Conservation (phyloP, 2,797 vertebrate species). For the Furcifer pardalis region DNA sequence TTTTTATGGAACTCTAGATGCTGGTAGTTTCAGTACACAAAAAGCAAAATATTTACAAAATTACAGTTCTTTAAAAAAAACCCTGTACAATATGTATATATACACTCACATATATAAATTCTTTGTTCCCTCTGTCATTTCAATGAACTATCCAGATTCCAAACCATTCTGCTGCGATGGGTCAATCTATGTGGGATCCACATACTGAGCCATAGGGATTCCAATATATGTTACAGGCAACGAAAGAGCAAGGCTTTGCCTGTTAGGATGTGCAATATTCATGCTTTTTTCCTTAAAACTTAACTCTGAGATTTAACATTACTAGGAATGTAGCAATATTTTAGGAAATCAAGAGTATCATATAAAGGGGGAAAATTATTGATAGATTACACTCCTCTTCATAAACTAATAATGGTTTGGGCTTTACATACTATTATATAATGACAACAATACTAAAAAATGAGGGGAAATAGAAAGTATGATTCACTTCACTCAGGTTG, state of each 20-base stretch:
- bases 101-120: slow-evolving; percentile 86
- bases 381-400: neutral
- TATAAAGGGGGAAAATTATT: slow-evolving; percentile 35
- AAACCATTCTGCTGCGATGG: slow-evolving; percentile 67
- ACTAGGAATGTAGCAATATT: slow-evolving; percentile 46
- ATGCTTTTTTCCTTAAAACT: slow-evolving; percentile 45
- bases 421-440: slow-evolving; percentile 23
- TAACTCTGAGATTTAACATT: slow-evolving; percentile 56
- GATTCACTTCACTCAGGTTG: slow-evolving; percentile 40
- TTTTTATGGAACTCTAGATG: slow-evolving; percentile 84
- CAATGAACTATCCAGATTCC: slow-evolving; percentile 73
- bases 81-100: slow-evolving; percentile 82
- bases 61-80: slow-evolving; percentile 84
- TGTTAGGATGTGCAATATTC: slow-evolving; percentile 19
- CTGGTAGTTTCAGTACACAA: slow-evolving; percentile 83
- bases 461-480: neutral
- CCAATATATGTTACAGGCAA: slow-evolving; percentile 58
- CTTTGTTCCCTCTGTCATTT: slow-evolving; percentile 78
- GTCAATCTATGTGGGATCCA: slow-evolving; percentile 66
- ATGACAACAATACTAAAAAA: neutral
- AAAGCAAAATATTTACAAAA: slow-evolving; percentile 84
- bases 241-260: slow-evolving; percentile 68
- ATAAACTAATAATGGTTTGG: neutral
- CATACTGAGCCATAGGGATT: slow-evolving; percentile 73
- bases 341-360: slow-evolving; percentile 48